These are phyloP conservation scores for Drosophila neoperkinsi DNA, from an alignment of 2,888 invertebrate species.

Conservation along the genomic window DNA sequence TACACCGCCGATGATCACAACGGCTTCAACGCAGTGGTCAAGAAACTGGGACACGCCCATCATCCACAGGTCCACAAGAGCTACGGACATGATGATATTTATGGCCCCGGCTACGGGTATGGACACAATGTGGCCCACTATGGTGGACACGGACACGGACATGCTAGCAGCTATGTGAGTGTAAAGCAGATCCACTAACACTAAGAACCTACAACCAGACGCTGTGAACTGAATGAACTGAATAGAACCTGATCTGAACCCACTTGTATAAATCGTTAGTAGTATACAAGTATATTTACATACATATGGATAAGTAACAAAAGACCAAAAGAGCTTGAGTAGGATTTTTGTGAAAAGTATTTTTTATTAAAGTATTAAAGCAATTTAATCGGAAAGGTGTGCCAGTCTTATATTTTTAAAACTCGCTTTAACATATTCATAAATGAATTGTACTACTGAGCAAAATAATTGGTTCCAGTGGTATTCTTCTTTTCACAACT, in stretches of 20 bases:
- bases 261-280: slow-evolving; percentile 6
- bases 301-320: slow-evolving; percentile 7
- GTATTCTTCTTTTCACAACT: not conserved
- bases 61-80: slow-evolving; percentile 79
- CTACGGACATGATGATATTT: slow-evolving; percentile 54
- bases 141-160: slow-evolving; percentile 41
- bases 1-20: slow-evolving; percentile 86
- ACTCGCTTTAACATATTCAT: not conserved
- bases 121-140: slow-evolving; percentile 55
- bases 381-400: not conserved
- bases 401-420: not conserved
- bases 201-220: slow-evolving; percentile 6
- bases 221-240: slow-evolving; percentile 5
- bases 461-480: not conserved
- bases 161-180: slow-evolving; percentile 78
- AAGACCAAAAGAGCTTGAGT: slow-evolving; percentile 21
- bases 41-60: slow-evolving; percentile 85
- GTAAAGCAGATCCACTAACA: slow-evolving; percentile 74
- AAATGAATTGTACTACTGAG: not conserved
- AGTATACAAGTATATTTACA: not conserved
- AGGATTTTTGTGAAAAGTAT: slow-evolving; percentile 27
- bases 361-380: slow-evolving; percentile 5
- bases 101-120: slow-evolving; percentile 62
- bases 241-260: slow-evolving; percentile 32
- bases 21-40: slow-evolving; percentile 86